Evolutionary conservation across 2,797 vertebrate genomes (phyloP).

Genomic region (Pangasius larnaudii): DNA sequence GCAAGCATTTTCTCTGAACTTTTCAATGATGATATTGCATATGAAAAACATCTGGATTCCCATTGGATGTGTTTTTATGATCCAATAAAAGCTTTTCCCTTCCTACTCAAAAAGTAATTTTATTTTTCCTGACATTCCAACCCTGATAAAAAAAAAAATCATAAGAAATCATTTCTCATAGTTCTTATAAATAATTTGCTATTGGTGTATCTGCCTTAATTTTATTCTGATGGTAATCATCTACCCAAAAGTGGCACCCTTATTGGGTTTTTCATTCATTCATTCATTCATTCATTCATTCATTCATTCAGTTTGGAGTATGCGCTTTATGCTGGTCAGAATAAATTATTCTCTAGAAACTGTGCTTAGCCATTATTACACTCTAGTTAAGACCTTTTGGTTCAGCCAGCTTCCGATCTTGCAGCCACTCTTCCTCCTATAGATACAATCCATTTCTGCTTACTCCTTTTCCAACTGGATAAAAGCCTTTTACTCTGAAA

Average conservation of each 20-base stretch:
- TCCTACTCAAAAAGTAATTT: neutral
- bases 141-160: neutral
- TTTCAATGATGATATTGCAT: neutral
- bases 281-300: neutral
- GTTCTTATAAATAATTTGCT: neutral
- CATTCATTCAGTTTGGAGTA: neutral
- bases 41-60: neutral
- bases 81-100: neutral
- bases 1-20: neutral
- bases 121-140: neutral
- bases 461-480: neutral
- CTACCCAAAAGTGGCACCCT: neutral
- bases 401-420: slow-evolving; percentile 9
- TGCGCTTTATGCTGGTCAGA: neutral
- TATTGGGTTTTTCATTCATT: no score
- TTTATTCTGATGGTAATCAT: neutral
- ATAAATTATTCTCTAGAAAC: neutral
- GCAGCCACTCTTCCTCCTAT: neutral
- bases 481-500: neutral
- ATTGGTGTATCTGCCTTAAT: neutral
- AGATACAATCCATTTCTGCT: neutral
- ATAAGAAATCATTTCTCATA: neutral
- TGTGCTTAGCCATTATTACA: neutral
- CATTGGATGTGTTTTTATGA: neutral
- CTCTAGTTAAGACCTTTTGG: slow-evolving; percentile 6